Evolutionary conservation across 2,797 vertebrate species (phyloP).

Genomic region (Anguilla pacifica): DNA sequence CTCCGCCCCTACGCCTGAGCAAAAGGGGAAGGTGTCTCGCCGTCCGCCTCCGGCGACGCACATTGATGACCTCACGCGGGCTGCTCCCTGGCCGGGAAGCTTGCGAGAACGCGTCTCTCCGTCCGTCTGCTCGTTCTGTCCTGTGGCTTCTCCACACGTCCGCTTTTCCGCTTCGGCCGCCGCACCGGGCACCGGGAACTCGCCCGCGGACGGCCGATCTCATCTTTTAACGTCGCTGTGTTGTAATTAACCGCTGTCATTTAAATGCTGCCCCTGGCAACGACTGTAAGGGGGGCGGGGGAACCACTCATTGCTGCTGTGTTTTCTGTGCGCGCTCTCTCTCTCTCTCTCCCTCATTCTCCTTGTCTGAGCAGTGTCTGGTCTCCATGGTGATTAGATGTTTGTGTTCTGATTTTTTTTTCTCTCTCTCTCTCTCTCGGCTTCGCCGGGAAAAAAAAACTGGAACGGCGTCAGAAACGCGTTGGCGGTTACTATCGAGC

Average conservation of each 20-base stretch:
- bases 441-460: not conserved
- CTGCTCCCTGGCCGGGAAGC: slow-evolving; percentile 9
- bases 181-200: not conserved
- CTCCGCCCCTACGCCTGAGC: not conserved
- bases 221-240: not conserved
- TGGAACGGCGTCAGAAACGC: not conserved
- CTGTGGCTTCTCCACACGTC: slow-evolving; percentile 3
- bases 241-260: slow-evolving; percentile 24
- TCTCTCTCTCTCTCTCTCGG: not conserved
- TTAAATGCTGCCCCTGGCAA: slow-evolving; percentile 22
- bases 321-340: slow-evolving; percentile 10
- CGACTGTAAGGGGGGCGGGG: slow-evolving; percentile 21
- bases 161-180: slow-evolving; percentile 1
- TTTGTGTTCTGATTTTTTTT: slow-evolving; percentile 19
- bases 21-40: slow-evolving; percentile 8
- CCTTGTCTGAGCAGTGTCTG: slow-evolving; percentile 17
- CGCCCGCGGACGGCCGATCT: not conserved
- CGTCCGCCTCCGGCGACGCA: slow-evolving; percentile 14
- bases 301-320: not conserved
- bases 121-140: slow-evolving; percentile 6
- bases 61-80: slow-evolving; percentile 23
- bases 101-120: slow-evolving; percentile 13
- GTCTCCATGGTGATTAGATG: slow-evolving; percentile 31
- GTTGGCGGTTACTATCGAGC: slow-evolving; percentile 6
- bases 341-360: not conserved